phyloP scores from a whole-genome alignment of 53 echinoderm and acorn worm species.

The Astropecten irregularis region DNA sequence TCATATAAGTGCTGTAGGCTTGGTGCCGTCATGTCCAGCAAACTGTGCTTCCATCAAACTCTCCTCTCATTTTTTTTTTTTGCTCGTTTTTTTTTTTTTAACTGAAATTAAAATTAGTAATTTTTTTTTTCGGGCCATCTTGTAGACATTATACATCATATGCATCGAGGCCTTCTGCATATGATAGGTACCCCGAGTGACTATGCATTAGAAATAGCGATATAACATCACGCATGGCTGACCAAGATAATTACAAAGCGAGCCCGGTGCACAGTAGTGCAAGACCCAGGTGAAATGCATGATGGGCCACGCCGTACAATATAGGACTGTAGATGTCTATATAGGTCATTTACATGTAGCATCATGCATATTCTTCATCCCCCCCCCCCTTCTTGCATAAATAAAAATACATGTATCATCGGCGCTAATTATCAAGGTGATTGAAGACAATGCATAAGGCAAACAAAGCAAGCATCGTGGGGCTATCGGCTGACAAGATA shows the following conservation, averaged over 20 bases:
- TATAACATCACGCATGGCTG: slow-evolving; percentile 18
- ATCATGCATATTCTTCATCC: too few relatives aligned
- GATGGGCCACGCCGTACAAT: not conserved
- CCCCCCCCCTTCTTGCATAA: too few relatives aligned
- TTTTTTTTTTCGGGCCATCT: not conserved
- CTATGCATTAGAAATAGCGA: slow-evolving; percentile 17
- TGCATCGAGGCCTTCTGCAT: not conserved
- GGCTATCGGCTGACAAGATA: too few relatives aligned
- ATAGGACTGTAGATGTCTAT: too few relatives aligned
- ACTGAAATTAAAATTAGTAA: slow-evolving; percentile 18
- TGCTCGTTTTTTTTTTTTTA: not conserved
- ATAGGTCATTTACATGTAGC: too few relatives aligned
- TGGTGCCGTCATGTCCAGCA: slow-evolving; percentile 3
- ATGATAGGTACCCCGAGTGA: not conserved
- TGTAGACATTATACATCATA: not conserved
- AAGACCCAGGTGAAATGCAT: slow-evolving; percentile 5
- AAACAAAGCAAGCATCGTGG: too few relatives aligned
- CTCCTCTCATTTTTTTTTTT: too few relatives aligned
- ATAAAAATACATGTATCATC: too few relatives aligned
- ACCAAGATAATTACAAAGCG: slow-evolving; percentile 18
- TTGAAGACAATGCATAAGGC: too few relatives aligned
- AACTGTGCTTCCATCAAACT: too few relatives aligned
- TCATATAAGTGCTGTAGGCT: not conserved
- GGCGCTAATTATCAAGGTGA: too few relatives aligned
- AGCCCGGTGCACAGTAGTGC: not conserved